These are phyloP conservation scores for Nemurella pictetii DNA, from an alignment of 2,888 invertebrate species.

Conservation along the genomic window DNA sequence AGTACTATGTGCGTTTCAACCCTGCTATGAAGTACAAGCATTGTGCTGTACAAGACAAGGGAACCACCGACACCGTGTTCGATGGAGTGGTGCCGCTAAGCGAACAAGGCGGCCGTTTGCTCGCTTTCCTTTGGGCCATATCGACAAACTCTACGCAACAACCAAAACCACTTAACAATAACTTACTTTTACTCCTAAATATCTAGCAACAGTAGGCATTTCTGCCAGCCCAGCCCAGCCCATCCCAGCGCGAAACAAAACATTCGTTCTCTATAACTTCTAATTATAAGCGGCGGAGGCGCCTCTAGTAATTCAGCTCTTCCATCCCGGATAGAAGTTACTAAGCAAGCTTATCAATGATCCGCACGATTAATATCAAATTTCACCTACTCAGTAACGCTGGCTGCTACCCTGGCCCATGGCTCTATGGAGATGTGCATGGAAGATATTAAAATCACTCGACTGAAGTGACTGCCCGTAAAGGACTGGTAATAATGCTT, in stretches of 20 bases:
- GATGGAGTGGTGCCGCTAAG: neutral
- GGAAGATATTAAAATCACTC: neutral
- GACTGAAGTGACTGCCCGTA: neutral
- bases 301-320: too few relatives aligned
- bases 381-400: neutral
- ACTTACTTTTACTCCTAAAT: neutral
- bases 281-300: neutral
- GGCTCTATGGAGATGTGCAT: neutral
- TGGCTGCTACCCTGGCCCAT: neutral
- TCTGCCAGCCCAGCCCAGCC: neutral
- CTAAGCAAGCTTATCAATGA: neutral
- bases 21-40: too few relatives aligned
- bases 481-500: neutral
- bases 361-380: neutral
- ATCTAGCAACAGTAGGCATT: neutral
- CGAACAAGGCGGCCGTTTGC: neutral
- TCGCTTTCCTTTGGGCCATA: neutral
- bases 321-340: too few relatives aligned
- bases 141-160: neutral
- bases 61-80: too few relatives aligned
- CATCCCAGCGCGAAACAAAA: neutral
- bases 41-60: too few relatives aligned
- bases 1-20: too few relatives aligned
- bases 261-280: neutral
- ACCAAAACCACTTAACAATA: neutral